Evolutionary conservation across 1,140 invertebrate genomes (phyloP), one percentile per base, ranked within the genome.

Genomic region (Phortica variegata): DNA sequence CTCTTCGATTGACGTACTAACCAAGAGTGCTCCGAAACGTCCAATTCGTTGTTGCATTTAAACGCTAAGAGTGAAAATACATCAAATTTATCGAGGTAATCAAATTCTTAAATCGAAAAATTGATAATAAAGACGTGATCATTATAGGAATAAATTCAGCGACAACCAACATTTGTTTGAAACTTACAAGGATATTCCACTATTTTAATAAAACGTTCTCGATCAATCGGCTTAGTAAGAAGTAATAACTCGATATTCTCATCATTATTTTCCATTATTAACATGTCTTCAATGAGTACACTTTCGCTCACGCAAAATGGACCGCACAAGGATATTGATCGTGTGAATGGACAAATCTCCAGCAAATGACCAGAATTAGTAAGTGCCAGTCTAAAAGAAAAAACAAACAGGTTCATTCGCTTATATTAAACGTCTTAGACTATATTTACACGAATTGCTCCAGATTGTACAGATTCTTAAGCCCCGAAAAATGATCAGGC

Each of bases 161-260:
- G n/a, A n/a, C n/a, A n/a, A n/a, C n/a, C n/a, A 41, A 29, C 10
- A 21, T 19, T 3, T 8, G 15, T 8, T 16, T 2, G 7, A 16
- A 17, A 19, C 52, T 54, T 62, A 76, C 73, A 62, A 19, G 73
- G 72, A 57, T 68, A 76, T 42, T 75, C 61, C 17, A 76, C 38
- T 20, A 75, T 57, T 42, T 73, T 69, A 8, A 76, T 60, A 4
- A 58, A 46, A 9, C 62, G 55, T 12, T 55, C 56, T 2, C 44
- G 46, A 2, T 52, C 47, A 20, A 47, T 17, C 2, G 0, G 41
- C 29, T 75, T 76, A 3, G 65, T 65, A 2, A 75, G 43, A 31
- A 73, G 43, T 0, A 75, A 40, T 0, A 76, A 48, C 34, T 76
- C 71, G 15, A 75, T 52, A 48, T 49, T 55, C 2, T 76, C 61